A percentile compares a stretch with the other conserved stretches of the same genome.
Evolutionary conservation across 1,140 invertebrate species (phyloP).

Genomic region (Cotesia vestalis): DNA sequence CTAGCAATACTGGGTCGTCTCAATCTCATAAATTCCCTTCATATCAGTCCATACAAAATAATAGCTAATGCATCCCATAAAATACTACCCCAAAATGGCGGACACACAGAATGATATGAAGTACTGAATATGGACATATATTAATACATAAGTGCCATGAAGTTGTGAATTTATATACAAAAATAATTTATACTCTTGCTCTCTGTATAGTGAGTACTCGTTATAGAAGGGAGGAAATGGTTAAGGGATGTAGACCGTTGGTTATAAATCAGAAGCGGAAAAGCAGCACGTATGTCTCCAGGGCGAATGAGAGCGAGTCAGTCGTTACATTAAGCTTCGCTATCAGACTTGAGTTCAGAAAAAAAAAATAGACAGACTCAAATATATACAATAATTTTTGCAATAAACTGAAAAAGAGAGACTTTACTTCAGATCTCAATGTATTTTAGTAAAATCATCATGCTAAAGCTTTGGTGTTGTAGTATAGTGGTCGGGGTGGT

Average conservation of each 20-base stretch:
- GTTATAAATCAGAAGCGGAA: conserved; percentile 10
- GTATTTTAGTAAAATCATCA: too few species aligned
- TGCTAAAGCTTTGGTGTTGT: too few species aligned
- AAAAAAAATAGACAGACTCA: neutral
- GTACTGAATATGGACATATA: neutral
- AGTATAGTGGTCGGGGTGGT: neutral
- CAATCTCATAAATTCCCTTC: too few species aligned
- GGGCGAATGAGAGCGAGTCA: neutral
- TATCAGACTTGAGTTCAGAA: neutral
- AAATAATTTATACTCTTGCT: conserved; percentile 3
- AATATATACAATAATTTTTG: neutral
- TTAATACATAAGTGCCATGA: neutral
- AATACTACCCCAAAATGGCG: too few species aligned
- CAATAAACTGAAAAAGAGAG: neutral
- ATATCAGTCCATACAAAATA: too few species aligned
- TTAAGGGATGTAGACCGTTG: conserved; percentile 1
- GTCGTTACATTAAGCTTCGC: neutral
- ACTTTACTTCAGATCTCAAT: too few species aligned
- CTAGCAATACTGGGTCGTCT: too few species aligned
- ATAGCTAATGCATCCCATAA: too few species aligned
- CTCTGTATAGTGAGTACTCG: neutral
- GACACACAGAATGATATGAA: too few species aligned
- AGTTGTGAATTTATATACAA: conserved; percentile 1
- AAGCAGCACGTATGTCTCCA: conserved; percentile 13
- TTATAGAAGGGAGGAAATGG: neutral